Conservation (phyloP, 2,888 invertebrate genomes). For the Rhamnusium bicolor region DNA sequence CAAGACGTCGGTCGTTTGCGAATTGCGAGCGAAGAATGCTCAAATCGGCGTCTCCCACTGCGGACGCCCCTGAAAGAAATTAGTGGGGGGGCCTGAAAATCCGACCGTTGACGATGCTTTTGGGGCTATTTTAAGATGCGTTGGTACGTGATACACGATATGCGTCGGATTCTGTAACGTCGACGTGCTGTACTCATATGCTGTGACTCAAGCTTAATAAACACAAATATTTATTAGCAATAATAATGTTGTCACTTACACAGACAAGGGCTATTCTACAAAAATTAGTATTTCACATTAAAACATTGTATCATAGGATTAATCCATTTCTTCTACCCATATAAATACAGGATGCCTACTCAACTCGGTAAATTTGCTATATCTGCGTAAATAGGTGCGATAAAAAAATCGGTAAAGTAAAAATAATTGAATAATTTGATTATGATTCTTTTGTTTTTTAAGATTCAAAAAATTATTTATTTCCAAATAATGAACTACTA, state of each 20-base stretch:
- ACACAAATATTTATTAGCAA: constrained; percentile 7
- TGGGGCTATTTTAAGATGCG: constrained; percentile 65
- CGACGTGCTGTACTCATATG: constrained; percentile 27
- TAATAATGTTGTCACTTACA: background rate
- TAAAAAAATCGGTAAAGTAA: too few species aligned
- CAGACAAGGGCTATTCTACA: background rate
- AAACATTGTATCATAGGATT: too few species aligned
- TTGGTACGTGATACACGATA: constrained; percentile 55
- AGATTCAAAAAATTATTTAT: too few species aligned
- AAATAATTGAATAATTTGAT: too few species aligned
- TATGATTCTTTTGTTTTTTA: too few species aligned
- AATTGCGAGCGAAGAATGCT: constrained; percentile 90
- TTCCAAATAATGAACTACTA: too few species aligned
- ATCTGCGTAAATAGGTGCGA: too few species aligned
- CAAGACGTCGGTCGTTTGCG: constrained; percentile 96
- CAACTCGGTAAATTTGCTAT: too few species aligned
- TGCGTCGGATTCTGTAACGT: constrained; percentile 43
- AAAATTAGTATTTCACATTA: background rate
- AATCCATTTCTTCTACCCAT: too few species aligned
- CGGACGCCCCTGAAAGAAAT: constrained; percentile 52
- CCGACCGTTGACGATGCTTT: constrained; percentile 53
- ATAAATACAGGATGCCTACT: too few species aligned
- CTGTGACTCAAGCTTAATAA: constrained; percentile 47
- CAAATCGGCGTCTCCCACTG: constrained; percentile 66
- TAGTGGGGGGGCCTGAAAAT: constrained; percentile 43